Evolutionary conservation across 64 coral and sea anemone species (phyloP).

Genomic region (Platygyra sinensis): DNA sequence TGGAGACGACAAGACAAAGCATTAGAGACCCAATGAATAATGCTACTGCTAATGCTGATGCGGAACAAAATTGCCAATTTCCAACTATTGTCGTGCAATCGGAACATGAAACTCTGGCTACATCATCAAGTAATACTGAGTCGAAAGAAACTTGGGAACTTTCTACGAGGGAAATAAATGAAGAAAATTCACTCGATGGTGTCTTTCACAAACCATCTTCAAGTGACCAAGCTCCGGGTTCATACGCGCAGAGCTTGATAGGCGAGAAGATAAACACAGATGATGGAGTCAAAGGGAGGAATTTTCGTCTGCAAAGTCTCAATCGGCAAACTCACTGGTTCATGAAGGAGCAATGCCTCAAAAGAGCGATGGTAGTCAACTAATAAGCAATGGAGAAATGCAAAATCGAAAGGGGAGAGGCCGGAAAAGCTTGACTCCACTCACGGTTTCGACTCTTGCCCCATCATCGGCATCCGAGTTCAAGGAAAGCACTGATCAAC

Average conservation of each 20-base stretch:
- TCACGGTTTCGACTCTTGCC: neutral
- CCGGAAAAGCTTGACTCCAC: neutral
- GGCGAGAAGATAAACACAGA: neutral
- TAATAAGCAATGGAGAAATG: neutral
- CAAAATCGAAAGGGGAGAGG: neutral
- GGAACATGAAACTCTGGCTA: neutral
- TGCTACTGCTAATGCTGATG: neutral
- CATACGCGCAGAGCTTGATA: neutral
- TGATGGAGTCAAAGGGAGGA: neutral
- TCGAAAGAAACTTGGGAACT: neutral
- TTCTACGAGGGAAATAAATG: neutral
- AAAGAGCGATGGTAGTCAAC: neutral
- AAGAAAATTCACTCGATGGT: neutral
- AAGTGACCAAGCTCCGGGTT: neutral
- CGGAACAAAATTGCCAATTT: neutral
- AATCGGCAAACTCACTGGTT: no score
- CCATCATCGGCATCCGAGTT: neutral
- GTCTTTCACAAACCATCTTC: neutral
- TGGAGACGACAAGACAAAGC: neutral
- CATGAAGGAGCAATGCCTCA: neutral
- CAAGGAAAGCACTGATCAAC: neutral
- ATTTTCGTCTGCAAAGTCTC: no score
- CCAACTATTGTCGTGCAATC: neutral
- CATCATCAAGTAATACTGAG: neutral
- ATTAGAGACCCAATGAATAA: neutral